These are phyloP conservation scores for Aegithalos caudatus DNA, from an alignment of 2,113 vertebrate species.

Conservation along the genomic window DNA sequence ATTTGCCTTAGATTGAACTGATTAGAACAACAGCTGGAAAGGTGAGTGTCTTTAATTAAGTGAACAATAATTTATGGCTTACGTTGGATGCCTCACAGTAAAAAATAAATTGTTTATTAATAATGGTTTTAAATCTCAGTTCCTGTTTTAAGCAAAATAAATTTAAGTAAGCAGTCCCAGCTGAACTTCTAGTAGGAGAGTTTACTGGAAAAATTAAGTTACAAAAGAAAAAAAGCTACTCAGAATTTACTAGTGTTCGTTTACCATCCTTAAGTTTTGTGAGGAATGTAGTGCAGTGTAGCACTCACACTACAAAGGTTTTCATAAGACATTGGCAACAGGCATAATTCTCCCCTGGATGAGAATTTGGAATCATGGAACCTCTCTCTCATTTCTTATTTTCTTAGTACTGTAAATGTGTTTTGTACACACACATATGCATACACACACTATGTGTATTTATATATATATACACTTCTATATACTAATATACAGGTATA, in stretches of 20 bases:
- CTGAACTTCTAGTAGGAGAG: not conserved
- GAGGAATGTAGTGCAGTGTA: not conserved
- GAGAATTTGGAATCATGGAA: not conserved
- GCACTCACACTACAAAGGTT: not conserved
- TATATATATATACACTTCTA: not conserved
- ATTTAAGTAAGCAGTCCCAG: constrained; percentile 27
- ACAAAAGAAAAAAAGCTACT: not conserved
- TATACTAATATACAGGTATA: not conserved
- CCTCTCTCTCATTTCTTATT: not conserved
- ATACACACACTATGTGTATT: not conserved
- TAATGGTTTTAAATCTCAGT: constrained; percentile 36
- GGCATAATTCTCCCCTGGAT: not conserved
- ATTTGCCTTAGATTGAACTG: not conserved
- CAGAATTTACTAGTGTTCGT: not conserved
- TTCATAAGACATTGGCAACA: not conserved
- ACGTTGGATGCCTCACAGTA: not conserved
- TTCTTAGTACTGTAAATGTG: not conserved
- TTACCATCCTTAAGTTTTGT: not conserved
- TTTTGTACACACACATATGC: not conserved
- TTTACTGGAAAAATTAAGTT: not conserved
- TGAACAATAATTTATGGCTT: constrained; percentile 36
- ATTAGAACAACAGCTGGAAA: constrained; percentile 56
- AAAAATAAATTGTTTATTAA: constrained; percentile 68
- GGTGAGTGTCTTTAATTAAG: constrained; percentile 19
- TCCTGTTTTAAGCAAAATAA: constrained; percentile 45